Evolutionary conservation across 2,113 vertebrate species (phyloP), one percentile per base, ranked within the genome.

Genomic region (Sylvia atricapilla): DNA sequence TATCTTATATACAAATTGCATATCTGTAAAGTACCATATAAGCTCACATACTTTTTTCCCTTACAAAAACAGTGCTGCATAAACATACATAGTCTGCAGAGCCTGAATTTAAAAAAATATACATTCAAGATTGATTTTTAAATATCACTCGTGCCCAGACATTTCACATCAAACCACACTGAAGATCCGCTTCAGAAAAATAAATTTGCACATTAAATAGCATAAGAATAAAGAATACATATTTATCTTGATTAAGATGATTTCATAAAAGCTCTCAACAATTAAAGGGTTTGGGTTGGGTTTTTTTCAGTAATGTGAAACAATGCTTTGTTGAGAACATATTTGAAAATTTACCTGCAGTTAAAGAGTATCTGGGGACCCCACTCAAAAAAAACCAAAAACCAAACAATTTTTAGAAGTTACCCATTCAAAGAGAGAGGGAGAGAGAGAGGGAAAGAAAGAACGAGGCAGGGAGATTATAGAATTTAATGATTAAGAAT

Each of bases 401-500:
- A 9, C 1, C 24, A 78, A 89, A 96, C 80, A 96, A 81, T 95
- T 93, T 97, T 97, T 75, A 97, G 87, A 96, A 97, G 92, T 97
- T 96, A 68, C 56, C 81, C 79, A 95, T 96, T 97, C 95, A 97
- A 83, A 94, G 91, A 77, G 52, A 75, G 63, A 41, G 27, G 16
- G 43, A 11, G 37, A 86, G 60, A 87, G 59, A 66, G 46, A 78
- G 9, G 43, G 50, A 90, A 76, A 87, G 81, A 92, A 95, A 75
- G 86, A 95, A 81, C 0, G 4, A 94, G 94, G 84, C 81, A 93
- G 72, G 75, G 84, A 96, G 92, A 97, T 97, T 96, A 96, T 94
- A 95, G 94, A 97, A 97, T 95, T 94, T 97, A 97, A 97, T 97
- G 94, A 97, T 97, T 96, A 98, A 97, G 94, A 95, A 96, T 96